phyloP scores from a whole-genome alignment of 2,888 invertebrate species.

The Siphonodentalium dalli region DNA sequence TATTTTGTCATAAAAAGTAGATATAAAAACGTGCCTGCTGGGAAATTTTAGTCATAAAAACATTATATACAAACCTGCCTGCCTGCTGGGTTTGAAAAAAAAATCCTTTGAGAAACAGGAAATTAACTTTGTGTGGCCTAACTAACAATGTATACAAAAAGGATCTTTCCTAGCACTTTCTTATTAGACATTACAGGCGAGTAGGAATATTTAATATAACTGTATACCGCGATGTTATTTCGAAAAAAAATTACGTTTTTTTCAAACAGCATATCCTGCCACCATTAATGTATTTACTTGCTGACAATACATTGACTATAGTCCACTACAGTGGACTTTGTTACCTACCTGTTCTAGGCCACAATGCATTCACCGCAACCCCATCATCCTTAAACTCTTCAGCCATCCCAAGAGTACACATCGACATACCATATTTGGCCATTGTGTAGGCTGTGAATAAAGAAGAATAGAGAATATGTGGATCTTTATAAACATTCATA shows the following conservation, averaged over 20 bases:
- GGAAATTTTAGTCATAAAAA: too few species aligned
- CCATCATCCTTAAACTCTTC: conserved; percentile 84
- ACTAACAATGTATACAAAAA: too few species aligned
- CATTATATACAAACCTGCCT: too few species aligned
- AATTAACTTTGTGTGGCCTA: too few species aligned
- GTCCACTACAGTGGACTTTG: background rate
- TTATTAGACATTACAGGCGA: too few species aligned
- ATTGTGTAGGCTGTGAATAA: conserved; percentile 83
- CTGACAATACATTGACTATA: background rate
- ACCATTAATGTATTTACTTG: background rate
- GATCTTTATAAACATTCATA: background rate
- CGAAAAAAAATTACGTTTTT: background rate
- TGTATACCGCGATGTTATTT: too few species aligned
- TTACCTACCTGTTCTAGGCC: conserved; percentile 85
- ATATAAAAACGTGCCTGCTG: too few species aligned
- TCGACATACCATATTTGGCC: conserved; percentile 98
- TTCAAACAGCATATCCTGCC: background rate
- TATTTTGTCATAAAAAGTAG: background rate
- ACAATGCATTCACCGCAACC: conserved; percentile 93
- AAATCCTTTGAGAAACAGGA: too few species aligned
- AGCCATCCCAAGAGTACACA: conserved; percentile 98
- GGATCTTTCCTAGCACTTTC: too few species aligned
- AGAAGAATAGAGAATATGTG: background rate
- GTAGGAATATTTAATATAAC: too few species aligned
- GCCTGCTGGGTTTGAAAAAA: too few species aligned